Evolutionary conservation across 2,113 vertebrate genomes (phyloP).

Genomic region (Pantherophis guttatus): DNA sequence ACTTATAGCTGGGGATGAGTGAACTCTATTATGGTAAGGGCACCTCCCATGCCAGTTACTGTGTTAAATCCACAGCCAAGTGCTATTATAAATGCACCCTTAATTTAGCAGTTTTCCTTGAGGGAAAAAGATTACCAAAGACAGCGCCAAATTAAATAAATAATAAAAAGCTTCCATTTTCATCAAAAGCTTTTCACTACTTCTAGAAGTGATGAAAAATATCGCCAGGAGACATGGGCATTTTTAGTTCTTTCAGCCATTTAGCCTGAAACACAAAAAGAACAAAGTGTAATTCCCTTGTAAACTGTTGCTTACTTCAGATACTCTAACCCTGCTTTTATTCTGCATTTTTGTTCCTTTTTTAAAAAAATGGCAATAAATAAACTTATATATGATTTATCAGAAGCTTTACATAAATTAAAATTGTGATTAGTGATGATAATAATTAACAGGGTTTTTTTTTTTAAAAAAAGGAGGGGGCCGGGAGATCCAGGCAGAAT

Average conservation of each 20-base stretch:
- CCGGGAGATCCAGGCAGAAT: not conserved
- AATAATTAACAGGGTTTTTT: not conserved
- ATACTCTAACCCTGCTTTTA: not conserved
- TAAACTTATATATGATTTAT: not conserved
- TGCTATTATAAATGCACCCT: slow-evolving; percentile 18
- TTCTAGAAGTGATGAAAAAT: not conserved
- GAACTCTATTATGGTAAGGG: slow-evolving; percentile 17
- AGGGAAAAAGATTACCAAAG: slow-evolving; percentile 15
- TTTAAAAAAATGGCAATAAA: not conserved
- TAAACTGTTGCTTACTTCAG: not conserved
- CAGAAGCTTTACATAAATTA: not conserved
- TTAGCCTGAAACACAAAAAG: not conserved
- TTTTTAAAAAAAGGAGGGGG: not conserved
- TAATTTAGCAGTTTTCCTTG: slow-evolving; percentile 21
- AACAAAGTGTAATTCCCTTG: not conserved
- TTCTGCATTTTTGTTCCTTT: not conserved
- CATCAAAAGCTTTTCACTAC: slow-evolving; percentile 8
- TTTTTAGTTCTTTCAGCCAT: not conserved
- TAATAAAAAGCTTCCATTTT: not conserved
- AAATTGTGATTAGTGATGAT: not conserved
- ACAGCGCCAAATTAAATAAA: not conserved
- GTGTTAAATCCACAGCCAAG: slow-evolving; percentile 21
- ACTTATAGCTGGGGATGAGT: slow-evolving; percentile 15
- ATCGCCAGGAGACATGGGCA: not conserved
- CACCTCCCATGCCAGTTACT: slow-evolving; percentile 19